phyloP scores from a whole-genome alignment of 23 tunicate species.

The Trididemnum nubilum region DNA sequence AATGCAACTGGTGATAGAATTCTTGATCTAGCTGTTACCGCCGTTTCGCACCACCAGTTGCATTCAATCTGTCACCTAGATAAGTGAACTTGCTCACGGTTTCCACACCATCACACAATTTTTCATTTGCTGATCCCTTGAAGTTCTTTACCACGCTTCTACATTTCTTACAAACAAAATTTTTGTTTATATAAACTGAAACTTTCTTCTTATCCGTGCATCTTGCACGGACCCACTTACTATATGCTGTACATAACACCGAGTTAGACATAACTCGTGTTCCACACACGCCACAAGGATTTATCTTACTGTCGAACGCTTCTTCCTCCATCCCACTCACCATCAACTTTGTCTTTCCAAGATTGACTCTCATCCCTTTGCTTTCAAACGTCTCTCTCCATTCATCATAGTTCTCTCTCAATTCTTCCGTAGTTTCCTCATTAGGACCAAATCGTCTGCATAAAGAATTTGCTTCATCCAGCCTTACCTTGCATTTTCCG shows the following conservation, averaged over 20 bases:
- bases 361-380: constrained; percentile 28
- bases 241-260: background rate
- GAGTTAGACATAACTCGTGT: constrained; percentile 2
- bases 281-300: constrained; percentile 13
- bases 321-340: constrained; percentile 13
- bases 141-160: background rate
- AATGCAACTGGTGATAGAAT: too few relatives aligned
- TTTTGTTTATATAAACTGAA: background rate
- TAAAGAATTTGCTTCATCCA: constrained; percentile 5
- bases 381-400: constrained; percentile 32
- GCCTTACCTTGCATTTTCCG: constrained; percentile 12
- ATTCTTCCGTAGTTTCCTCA: constrained; percentile 2
- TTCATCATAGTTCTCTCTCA: background rate
- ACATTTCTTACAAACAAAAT: constrained; percentile 22
- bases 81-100: constrained; percentile 10
- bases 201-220: constrained; percentile 11
- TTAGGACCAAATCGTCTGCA: constrained; percentile 20
- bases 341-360: constrained; percentile 25
- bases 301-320: background rate
- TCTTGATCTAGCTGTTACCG: constrained; percentile 14
- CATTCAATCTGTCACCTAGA: constrained; percentile 17
- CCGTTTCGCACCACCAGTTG: constrained; percentile 29
- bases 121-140: background rate
- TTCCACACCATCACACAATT: constrained; percentile 6
- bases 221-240: background rate